Evolutionary conservation across 2,113 vertebrate genomes (phyloP).

Genomic region (Todiramphus saurophagus): DNA sequence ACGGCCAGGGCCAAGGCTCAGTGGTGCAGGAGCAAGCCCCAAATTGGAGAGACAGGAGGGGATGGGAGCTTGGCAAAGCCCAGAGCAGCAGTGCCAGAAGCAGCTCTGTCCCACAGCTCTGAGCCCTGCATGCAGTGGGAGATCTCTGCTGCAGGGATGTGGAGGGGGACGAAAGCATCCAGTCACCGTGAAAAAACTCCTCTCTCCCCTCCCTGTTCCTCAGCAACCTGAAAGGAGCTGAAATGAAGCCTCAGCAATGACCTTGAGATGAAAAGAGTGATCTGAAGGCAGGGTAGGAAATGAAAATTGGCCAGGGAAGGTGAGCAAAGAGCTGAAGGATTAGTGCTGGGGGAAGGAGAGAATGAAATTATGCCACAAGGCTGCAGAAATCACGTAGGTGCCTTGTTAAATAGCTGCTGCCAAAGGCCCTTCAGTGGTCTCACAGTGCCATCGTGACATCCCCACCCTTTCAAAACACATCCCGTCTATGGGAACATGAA

Average conservation of each 20-base stretch:
- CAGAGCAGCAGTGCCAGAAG: neutral
- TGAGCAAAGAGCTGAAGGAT: slow-evolving; percentile 1
- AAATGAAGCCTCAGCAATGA: neutral
- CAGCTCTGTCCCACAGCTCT: neutral
- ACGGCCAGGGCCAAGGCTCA: neutral
- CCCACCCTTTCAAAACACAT: neutral
- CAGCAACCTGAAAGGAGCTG: neutral
- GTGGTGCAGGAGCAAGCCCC: neutral
- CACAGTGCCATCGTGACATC: neutral
- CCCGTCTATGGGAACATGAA: neutral
- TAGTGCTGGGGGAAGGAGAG: neutral
- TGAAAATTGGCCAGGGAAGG: neutral
- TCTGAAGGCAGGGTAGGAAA: neutral
- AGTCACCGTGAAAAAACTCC: neutral
- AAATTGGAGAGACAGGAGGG: neutral
- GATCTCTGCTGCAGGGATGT: neutral
- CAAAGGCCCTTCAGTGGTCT: neutral
- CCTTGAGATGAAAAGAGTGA: slow-evolving; percentile 10
- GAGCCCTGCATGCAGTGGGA: neutral
- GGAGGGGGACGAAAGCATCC: neutral
- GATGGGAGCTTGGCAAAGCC: neutral
- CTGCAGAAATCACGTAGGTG: neutral
- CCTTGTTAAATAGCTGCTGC: neutral
- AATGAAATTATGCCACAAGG: neutral
- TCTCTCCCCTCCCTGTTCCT: neutral